Evolutionary conservation across 2,797 vertebrate species (phyloP).

Genomic region (Spheniscus humboldti): DNA sequence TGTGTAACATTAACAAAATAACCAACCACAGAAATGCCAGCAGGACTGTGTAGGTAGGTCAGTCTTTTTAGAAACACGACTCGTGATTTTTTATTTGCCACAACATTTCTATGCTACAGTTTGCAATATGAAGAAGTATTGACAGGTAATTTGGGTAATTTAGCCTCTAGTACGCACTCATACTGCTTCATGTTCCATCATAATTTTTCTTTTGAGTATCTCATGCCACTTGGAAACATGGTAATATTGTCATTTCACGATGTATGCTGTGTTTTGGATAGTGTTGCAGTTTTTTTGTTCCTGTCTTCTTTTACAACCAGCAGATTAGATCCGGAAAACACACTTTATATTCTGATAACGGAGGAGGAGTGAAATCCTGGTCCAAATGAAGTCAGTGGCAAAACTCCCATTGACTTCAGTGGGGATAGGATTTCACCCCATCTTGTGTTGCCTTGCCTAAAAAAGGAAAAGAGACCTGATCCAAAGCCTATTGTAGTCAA

Average conservation of each 20-base stretch:
- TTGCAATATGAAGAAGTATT: background rate
- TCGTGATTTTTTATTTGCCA: background rate
- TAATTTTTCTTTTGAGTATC: background rate
- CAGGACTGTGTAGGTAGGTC: background rate
- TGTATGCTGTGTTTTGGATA: background rate
- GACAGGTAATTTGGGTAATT: background rate
- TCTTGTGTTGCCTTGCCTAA: constrained; percentile 41
- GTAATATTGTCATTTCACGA: background rate
- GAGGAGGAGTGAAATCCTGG: background rate
- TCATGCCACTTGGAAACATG: background rate
- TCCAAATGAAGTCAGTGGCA: constrained; percentile 51
- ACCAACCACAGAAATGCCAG: background rate
- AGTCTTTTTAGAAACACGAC: background rate
- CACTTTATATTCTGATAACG: constrained; percentile 9
- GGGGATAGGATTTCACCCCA: constrained; percentile 39
- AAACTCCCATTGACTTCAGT: constrained; percentile 43
- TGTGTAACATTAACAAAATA: background rate
- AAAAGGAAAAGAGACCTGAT: constrained; percentile 57
- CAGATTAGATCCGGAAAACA: constrained; percentile 22
- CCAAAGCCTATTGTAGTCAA: constrained; percentile 50
- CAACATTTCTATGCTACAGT: background rate
- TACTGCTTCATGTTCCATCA: background rate
- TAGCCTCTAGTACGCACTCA: background rate
- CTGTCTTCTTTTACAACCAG: constrained; percentile 1
- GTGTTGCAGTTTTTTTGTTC: background rate